A percentile compares a stretch with the other conserved stretches of the same genome.
Conservation (phyloP, 2,113 vertebrate genomes). For the human region DNA sequence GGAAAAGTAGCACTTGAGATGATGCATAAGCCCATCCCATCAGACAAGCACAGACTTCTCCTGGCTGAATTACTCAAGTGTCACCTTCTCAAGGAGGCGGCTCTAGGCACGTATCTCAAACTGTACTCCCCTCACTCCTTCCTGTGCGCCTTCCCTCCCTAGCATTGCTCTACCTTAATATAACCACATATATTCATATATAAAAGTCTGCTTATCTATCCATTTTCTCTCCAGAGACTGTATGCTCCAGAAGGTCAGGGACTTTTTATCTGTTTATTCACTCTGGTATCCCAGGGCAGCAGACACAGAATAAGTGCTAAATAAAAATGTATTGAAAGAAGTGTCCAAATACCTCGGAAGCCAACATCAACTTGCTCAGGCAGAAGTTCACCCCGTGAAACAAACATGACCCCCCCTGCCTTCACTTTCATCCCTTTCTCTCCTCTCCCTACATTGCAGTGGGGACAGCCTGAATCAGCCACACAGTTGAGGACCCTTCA, state of each 20-base stretch:
- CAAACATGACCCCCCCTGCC: neutral
- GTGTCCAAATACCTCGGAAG: neutral
- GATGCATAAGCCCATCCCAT: neutral
- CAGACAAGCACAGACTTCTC: neutral
- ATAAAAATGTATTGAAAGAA: neutral
- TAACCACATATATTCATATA: neutral
- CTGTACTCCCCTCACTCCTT: neutral
- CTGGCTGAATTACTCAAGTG: rapidly evolving
- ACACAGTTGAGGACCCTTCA: neutral
- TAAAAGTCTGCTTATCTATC: neutral
- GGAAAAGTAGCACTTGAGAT: neutral
- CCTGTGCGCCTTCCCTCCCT: neutral
- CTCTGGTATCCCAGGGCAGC: neutral
- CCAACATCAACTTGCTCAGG: neutral
- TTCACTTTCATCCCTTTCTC: neutral
- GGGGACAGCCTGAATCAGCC: neutral
- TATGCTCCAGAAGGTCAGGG: neutral
- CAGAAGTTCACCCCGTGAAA: neutral
- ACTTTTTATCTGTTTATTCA: neutral
- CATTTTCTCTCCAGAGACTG: neutral
- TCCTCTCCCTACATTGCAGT: neutral
- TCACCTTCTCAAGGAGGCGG: rapidly evolving
- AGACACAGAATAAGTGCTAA: neutral
- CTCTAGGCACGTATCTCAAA: neutral
- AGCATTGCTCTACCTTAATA: neutral